These are phyloP conservation scores for Quadriops clusia DNA, from an alignment of 2,888 invertebrate genomes.

Conservation along the genomic window DNA sequence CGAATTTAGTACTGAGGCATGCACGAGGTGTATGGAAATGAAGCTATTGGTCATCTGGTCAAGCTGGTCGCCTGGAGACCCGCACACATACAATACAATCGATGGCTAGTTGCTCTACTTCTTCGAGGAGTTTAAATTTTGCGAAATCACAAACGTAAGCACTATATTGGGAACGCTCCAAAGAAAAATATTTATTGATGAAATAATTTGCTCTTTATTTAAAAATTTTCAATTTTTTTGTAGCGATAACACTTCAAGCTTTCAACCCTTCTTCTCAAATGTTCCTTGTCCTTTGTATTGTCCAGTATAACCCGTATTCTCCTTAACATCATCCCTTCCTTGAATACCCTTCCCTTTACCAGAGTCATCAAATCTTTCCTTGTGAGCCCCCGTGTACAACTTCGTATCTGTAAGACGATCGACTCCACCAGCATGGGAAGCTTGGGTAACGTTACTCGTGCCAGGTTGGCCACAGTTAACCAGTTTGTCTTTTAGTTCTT, in stretches of 20 bases:
- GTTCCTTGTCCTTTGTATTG: slow-evolving; percentile 74
- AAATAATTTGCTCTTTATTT: neutral
- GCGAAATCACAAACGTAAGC: slow-evolving; percentile 35
- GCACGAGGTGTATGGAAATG: slow-evolving; percentile 2
- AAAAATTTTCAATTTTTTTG: slow-evolving; percentile 3
- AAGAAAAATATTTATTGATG: slow-evolving; percentile 1
- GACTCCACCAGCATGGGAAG: slow-evolving; percentile 44
- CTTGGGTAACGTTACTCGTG: slow-evolving; percentile 24
- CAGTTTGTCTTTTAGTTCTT: slow-evolving; percentile 66
- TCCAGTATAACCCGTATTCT: slow-evolving; percentile 65
- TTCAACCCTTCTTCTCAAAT: slow-evolving; percentile 54
- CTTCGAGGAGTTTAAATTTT: slow-evolving; percentile 41
- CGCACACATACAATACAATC: slow-evolving; percentile 24
- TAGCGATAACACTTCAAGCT: neutral
- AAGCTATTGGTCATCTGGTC: slow-evolving; percentile 27
- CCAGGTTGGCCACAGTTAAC: slow-evolving; percentile 70
- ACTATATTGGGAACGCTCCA: slow-evolving; percentile 2
- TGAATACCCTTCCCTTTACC: slow-evolving; percentile 75
- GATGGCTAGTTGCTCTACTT: slow-evolving; percentile 18
- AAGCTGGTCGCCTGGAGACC: slow-evolving; percentile 29
- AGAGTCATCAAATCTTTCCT: slow-evolving; percentile 68
- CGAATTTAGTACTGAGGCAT: neutral
- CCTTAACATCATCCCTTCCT: slow-evolving; percentile 67
- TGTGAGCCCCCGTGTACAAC: slow-evolving; percentile 77
- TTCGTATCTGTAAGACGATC: slow-evolving; percentile 72